Evolutionary conservation across 1,140 invertebrate species (phyloP), one percentile per base, ranked within the genome.

Genomic region (Penaeus vannamei): DNA sequence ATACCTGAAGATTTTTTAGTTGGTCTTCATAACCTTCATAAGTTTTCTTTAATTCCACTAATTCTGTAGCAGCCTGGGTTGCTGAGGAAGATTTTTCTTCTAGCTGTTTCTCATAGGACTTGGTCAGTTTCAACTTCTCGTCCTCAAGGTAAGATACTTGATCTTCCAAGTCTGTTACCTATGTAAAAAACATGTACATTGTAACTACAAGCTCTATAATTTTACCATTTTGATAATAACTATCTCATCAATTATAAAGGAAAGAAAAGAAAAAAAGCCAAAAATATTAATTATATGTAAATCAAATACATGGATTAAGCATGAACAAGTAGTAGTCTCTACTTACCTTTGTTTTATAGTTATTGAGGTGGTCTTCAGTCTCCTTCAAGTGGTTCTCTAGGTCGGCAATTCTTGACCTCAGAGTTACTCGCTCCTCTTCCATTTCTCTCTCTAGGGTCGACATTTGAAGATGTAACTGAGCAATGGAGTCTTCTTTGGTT

Each of bases 31-130:
- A 85, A 23, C 90, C 83, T 29, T 85, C 72, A 69, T 87, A 88
- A 22, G 87, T 77, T 4, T 22, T 85, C 32, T 92, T 88, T 26
- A 93, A 32, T 79, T 91, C 91, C 60, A 88, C 87, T 23, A 92
- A 87, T 86, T 93, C 92, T 64, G 92, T 90, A 20, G 82, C 83
- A 2, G 92, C 90, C 83, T 79, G 85, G 64, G 91, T 91, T n/a
- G 88, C 90, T 22, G 92, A 62, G n/a, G 84, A 85, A 62, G 92
- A 91, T n/a, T 93, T 89, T 80, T 93, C 92, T 23, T 91, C 89
- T 83, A 91, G 90, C 62, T 93, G 92, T 59, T 91, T 91, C 42
- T 92, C 82, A 66, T 81, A 86, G 12, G 83, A 61, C 36, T 69
- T 60, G n/a, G 10, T 72, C 3, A 66, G 20, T 36, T 82, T 77